Evolutionary conservation across 2,113 vertebrate species (phyloP).

Genomic region (Lophochroa leadbeateri): DNA sequence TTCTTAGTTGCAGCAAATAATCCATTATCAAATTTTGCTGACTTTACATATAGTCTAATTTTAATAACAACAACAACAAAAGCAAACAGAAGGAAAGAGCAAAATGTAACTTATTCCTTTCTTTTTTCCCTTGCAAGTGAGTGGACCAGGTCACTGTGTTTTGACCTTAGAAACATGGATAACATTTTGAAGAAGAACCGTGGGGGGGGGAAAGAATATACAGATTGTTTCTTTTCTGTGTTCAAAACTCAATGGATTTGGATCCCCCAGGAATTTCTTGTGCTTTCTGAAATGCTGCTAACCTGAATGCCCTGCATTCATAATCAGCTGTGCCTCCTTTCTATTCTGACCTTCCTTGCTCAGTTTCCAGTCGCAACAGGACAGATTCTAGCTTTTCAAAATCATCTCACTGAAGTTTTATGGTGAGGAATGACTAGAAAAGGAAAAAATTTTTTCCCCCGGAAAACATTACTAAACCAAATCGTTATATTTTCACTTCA

Average conservation of each 20-base stretch:
- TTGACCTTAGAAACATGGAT: neutral
- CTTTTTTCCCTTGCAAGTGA: neutral
- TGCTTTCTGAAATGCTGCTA: constrained; percentile 13
- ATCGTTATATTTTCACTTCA: neutral
- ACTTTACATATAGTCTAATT: neutral
- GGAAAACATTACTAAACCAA: neutral
- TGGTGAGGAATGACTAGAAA: neutral
- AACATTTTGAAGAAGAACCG: neutral
- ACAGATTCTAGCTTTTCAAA: neutral
- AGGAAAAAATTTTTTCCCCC: neutral
- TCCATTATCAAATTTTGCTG: constrained; percentile 7
- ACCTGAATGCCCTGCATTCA: neutral
- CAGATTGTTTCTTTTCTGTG: neutral
- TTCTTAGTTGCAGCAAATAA: neutral
- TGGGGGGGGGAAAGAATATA: neutral
- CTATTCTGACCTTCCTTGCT: neutral
- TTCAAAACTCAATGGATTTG: neutral
- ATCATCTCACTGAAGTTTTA: neutral
- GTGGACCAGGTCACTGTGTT: neutral
- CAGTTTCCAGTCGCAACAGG: neutral
- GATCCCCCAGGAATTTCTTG: constrained; percentile 1
- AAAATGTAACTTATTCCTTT: neutral
- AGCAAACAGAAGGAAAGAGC: neutral
- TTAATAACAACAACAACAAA: neutral
- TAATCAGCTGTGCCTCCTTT: neutral